Percentiles rank a stretch among this genome's conserved stretches.
These are phyloP conservation scores for Cydia pomonella DNA, from an alignment of 1,140 invertebrate species.

Conservation along the genomic window DNA sequence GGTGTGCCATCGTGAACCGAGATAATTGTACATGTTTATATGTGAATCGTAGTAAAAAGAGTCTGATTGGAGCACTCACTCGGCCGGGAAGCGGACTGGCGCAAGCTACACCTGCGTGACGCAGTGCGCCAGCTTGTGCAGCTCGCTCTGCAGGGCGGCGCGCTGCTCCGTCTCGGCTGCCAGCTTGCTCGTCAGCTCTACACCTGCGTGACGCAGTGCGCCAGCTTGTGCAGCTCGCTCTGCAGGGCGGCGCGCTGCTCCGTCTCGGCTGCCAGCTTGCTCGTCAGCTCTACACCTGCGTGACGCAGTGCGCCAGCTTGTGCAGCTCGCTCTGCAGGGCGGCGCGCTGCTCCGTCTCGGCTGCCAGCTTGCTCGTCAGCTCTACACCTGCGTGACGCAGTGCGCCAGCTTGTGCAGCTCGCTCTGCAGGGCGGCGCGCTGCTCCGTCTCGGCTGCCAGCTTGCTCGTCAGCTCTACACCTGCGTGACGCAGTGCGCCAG, in stretches of 20 bases:
- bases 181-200: constrained; percentile 80
- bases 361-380: constrained; percentile 76
- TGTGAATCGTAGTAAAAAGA: constrained; percentile 14
- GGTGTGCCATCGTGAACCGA: too few species aligned
- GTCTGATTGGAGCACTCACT: constrained; percentile 7
- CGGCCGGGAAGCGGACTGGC: too few species aligned
- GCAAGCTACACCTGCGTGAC: constrained; percentile 83
- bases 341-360: constrained; percentile 82
- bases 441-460: constrained; percentile 81
- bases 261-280: constrained; percentile 79
- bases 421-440: constrained; percentile 80
- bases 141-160: constrained; percentile 80
- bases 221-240: constrained; percentile 82
- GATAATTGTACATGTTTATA: neutral
- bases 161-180: constrained; percentile 82
- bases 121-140: constrained; percentile 83
- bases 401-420: constrained; percentile 83
- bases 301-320: constrained; percentile 83
- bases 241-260: constrained; percentile 82
- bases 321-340: constrained; percentile 82
- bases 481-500: constrained; percentile 83
- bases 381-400: constrained; percentile 83
- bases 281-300: constrained; percentile 82
- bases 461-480: constrained; percentile 81
- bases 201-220: constrained; percentile 83